Evolutionary conservation across 2,113 vertebrate genomes (phyloP).

Genomic region (Tupaia chinensis): DNA sequence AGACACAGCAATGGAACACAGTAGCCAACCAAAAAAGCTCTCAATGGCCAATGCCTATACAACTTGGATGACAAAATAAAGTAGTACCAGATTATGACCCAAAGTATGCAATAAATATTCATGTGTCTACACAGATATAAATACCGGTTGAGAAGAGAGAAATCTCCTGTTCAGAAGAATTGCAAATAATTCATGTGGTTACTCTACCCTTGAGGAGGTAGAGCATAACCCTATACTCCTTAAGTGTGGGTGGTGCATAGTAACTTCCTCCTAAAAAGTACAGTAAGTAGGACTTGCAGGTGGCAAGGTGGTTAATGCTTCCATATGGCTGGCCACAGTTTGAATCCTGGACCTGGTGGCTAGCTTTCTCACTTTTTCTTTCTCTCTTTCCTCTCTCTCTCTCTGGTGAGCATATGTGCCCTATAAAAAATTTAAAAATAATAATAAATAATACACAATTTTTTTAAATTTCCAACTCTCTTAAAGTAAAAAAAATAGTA

Average conservation of each 20-base stretch:
- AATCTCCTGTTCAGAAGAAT: not conserved
- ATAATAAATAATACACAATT: no score
- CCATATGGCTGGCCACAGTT: no score
- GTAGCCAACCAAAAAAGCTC: not conserved
- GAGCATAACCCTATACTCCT: not conserved
- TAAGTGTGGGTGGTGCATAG: not conserved
- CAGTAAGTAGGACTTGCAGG: no score
- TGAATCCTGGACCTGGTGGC: no score
- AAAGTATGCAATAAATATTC: not conserved
- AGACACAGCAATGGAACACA: not conserved
- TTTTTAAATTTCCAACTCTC: no score
- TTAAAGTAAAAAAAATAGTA: no score
- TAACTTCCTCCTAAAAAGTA: not conserved
- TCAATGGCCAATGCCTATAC: not conserved
- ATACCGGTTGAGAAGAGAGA: not conserved
- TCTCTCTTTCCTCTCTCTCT: no score
- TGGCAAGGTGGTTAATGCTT: no score
- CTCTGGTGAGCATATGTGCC: no score
- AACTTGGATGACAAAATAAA: not conserved
- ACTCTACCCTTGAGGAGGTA: not conserved
- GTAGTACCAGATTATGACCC: not conserved
- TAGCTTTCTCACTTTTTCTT: no score
- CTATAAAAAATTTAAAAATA: no score
- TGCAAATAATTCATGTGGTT: not conserved
- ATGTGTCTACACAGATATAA: not conserved